Percentiles rank a stretch among this genome's conserved stretches.
These are phyloP conservation scores for Onychostruthus taczanowskii DNA, from an alignment of 2,113 vertebrate genomes.

Conservation along the genomic window DNA sequence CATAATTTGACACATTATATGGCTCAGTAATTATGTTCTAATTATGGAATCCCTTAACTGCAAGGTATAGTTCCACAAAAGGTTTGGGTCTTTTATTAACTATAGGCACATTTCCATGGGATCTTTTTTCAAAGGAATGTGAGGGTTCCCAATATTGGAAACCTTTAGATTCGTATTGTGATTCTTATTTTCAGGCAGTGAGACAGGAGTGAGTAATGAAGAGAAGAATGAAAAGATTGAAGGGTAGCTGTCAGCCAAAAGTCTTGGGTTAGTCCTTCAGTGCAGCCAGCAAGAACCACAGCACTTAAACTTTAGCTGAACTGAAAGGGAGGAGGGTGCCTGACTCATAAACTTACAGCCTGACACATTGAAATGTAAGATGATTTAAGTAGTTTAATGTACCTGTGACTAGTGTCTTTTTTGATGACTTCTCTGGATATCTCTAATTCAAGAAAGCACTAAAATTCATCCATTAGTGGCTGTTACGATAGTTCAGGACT, in stretches of 20 bases:
- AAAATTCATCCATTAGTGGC: not conserved
- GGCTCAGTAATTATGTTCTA: constrained; percentile 43
- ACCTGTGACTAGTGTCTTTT: not conserved
- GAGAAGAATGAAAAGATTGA: not conserved
- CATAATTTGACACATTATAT: constrained; percentile 44
- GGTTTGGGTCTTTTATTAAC: not conserved
- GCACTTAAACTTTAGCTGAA: not conserved
- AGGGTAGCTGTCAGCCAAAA: not conserved
- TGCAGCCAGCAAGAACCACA: not conserved
- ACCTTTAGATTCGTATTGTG: not conserved
- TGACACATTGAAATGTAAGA: not conserved
- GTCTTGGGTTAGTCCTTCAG: not conserved
- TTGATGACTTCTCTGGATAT: not conserved
- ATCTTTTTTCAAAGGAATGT: not conserved
- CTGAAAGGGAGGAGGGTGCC: not conserved
- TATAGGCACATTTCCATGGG: not conserved
- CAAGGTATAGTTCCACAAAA: constrained; percentile 5
- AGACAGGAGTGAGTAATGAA: not conserved
- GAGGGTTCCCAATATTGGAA: not conserved
- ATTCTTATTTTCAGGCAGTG: not conserved
- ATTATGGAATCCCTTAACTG: constrained; percentile 41
- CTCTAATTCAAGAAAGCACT: not conserved
- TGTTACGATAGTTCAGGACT: not conserved
- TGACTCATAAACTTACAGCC: not conserved
- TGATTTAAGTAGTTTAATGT: not conserved